These are phyloP conservation scores for Diarsia rubi DNA, from an alignment of 2,888 invertebrate species.

Conservation along the genomic window DNA sequence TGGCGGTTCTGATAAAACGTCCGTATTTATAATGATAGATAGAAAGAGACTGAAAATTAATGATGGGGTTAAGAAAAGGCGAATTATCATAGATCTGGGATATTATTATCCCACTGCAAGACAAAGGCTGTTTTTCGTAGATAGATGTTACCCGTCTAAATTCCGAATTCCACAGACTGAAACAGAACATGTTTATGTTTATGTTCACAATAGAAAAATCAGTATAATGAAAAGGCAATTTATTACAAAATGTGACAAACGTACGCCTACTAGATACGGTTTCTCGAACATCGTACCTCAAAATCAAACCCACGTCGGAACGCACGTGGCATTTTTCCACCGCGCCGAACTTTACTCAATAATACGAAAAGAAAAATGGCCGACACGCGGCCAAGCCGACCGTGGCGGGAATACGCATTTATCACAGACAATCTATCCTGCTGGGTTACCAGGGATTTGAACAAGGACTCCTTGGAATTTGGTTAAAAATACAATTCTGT, in stretches of 20 bases:
- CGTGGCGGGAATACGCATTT: slow-evolving; percentile 64
- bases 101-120: background rate
- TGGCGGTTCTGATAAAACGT: slow-evolving; percentile 17
- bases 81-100: background rate
- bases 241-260: slow-evolving; percentile 13
- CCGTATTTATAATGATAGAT: background rate
- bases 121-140: background rate
- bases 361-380: slow-evolving; percentile 66
- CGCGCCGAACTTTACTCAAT: slow-evolving; percentile 56
- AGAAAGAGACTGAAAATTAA: background rate
- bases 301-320: slow-evolving; percentile 31
- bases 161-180: background rate
- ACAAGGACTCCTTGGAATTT: slow-evolving; percentile 54
- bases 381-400: slow-evolving; percentile 62
- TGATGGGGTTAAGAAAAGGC: background rate
- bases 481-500: slow-evolving; percentile 54
- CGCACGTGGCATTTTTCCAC: slow-evolving; percentile 46
- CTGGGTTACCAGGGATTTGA: slow-evolving; percentile 54
- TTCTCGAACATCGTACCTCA: slow-evolving; percentile 25
- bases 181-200: too few species aligned
- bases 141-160: background rate
- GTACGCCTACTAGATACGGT: background rate
- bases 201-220: background rate
- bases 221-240: background rate
- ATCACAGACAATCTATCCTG: slow-evolving; percentile 63